A percentile compares a stretch with the other conserved stretches of the same genome.
Evolutionary conservation across 2,113 vertebrate species (phyloP).

Genomic region (Prunella himalayana): DNA sequence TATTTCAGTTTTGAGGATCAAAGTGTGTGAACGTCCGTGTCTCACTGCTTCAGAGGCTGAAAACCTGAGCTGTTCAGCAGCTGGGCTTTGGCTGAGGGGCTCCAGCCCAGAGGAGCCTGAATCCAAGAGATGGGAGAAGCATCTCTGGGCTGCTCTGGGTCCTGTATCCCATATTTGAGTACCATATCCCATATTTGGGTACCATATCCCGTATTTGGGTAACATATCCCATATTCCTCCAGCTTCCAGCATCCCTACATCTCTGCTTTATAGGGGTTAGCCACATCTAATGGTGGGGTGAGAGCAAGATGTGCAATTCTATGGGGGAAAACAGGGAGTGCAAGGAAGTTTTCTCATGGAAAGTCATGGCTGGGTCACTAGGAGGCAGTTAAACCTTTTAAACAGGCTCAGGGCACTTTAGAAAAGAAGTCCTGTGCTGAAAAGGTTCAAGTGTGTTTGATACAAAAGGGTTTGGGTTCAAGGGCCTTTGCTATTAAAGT

Average conservation of each 20-base stretch:
- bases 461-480: neutral
- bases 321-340: neutral
- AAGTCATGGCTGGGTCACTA: neutral
- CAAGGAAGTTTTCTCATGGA: neutral
- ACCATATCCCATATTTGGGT: accelerated
- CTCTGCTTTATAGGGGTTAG: neutral
- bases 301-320: neutral
- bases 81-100: neutral
- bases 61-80: neutral
- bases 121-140: neutral
- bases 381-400: neutral
- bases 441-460: neutral
- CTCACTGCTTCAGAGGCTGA: neutral
- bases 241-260: neutral
- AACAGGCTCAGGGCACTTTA: neutral
- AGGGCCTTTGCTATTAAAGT: neutral
- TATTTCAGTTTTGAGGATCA: neutral
- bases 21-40: accelerated
- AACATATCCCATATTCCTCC: neutral
- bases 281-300: neutral
- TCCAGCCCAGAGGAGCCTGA: neutral
- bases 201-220: no score
- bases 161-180: neutral
- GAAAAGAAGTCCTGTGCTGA: accelerated
- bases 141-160: neutral